Evolutionary conservation across 2,113 vertebrate species (phyloP).

Genomic region (Bothrops jararaca): DNA sequence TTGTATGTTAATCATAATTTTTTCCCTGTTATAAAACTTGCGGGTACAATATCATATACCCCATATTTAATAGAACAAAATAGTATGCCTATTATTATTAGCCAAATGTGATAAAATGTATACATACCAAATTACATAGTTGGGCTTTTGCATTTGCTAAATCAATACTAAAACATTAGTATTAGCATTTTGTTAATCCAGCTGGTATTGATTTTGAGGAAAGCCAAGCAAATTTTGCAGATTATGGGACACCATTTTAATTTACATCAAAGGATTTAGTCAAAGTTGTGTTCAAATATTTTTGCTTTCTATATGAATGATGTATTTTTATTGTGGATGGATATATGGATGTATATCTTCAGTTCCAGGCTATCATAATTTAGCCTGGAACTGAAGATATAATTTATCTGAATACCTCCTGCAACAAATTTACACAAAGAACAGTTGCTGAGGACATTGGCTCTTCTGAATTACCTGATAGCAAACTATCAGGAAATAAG

Average conservation of each 20-base stretch:
- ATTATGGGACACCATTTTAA: not conserved
- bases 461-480: not conserved
- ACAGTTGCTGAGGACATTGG: not conserved
- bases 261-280: not conserved
- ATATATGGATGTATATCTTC: not conserved
- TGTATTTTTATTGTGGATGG: not conserved
- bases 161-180: not conserved
- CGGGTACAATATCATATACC: not conserved
- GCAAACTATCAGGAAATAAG: not conserved
- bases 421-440: not conserved
- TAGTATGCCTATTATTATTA: not conserved
- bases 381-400: not conserved
- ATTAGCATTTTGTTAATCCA: not conserved
- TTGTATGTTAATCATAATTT: not conserved
- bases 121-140: not conserved
- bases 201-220: not conserved
- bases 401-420: not conserved
- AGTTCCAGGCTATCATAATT: not conserved
- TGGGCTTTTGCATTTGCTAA: not conserved
- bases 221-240: not conserved
- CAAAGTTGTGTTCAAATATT: not conserved
- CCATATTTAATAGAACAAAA: not conserved
- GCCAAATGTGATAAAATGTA: not conserved
- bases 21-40: not conserved
- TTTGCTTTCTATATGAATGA: not conserved